A percentile compares a stretch with the other conserved stretches of the same genome.
Evolutionary conservation across 2,113 vertebrate species (phyloP).

Genomic region (Eurypyga helias): DNA sequence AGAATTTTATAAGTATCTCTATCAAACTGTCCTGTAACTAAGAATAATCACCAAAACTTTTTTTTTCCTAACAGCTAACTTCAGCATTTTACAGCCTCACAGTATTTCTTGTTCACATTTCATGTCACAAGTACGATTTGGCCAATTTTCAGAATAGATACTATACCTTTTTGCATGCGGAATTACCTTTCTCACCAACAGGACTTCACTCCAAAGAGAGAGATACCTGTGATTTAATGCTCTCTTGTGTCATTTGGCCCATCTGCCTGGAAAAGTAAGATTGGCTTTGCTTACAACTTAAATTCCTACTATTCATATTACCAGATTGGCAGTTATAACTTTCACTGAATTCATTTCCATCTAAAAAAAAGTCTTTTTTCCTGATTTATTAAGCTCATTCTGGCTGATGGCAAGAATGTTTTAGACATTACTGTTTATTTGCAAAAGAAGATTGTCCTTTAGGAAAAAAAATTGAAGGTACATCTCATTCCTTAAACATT

Average conservation of each 20-base stretch:
- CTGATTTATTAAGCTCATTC: not conserved
- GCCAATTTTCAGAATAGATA: not conserved
- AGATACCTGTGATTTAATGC: not conserved
- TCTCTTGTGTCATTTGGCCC: not conserved
- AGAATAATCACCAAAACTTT: not conserved
- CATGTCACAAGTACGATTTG: not conserved
- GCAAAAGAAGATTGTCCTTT: not conserved
- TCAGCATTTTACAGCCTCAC: not conserved
- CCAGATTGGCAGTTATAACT: not conserved
- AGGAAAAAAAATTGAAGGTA: not conserved
- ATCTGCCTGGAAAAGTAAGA: not conserved
- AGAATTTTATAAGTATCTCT: not conserved
- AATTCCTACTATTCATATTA: not conserved
- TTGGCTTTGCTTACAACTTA: not conserved
- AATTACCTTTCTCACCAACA: not conserved
- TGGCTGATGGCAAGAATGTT: slow-evolving; percentile 5
- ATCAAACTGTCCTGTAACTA: not conserved
- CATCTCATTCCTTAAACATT: not conserved
- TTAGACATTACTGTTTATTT: not conserved
- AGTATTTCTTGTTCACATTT: not conserved
- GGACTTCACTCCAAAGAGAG: not conserved
- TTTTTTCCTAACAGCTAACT: not conserved
- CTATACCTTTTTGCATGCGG: not conserved
- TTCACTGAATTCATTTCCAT: slow-evolving; percentile 27
- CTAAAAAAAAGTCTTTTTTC: not conserved